Base-by-base conservation (phyloP, 2,113 vertebrate species). In the Gorsachius goisagi region DNA sequence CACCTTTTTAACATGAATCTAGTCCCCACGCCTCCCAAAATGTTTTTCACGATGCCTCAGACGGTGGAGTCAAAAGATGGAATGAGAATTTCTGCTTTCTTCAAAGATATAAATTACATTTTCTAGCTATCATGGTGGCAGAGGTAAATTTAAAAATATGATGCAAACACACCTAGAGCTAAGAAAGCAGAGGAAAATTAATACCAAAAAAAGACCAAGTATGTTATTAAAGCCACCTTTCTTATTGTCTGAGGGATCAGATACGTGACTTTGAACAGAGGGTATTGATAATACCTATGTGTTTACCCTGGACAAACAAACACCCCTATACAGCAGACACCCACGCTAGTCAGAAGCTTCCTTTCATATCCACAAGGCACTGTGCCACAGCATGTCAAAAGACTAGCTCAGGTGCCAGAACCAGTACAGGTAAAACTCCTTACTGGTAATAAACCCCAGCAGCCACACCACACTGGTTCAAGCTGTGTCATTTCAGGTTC, bases 261-360 rank as follows among this genome's bases (percentile, higher is more conserved):
- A 62, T 9, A 33, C 0, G 0, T 41, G 47, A 35, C 37, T 50
- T n/a, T 22, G 8, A 66, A 63, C 15, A 76, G 26, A 56, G 3
- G 6, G 30, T 35, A 39, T 1, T 58, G 27, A 44, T 28, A 95
- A 60, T 7, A 47, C 7, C 19, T 12, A 12, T 5, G 7, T 23
- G 10, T 30, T 32, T 75, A 30, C 11, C 6, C 24, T 33, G 28
- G 12, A 9, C 8, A 47, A 67, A 78, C 32, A 41, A 72, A 60
- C 11, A 55, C 0, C 5, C 41, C 44, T 37, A 7, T 5, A 50
- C 0, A 69, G 44, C 41, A 50, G 33, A 24, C 18, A 44, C 1
- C 2, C 14, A 19, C 37, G 14, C 27, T 37, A 60, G 47, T 22
- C 82, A 68, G 59, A 56, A 78, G 33, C 27, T 52, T 30, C 19